phyloP scores from a whole-genome alignment of 2,797 vertebrate genomes.

The Halcyon chelicuti region DNA sequence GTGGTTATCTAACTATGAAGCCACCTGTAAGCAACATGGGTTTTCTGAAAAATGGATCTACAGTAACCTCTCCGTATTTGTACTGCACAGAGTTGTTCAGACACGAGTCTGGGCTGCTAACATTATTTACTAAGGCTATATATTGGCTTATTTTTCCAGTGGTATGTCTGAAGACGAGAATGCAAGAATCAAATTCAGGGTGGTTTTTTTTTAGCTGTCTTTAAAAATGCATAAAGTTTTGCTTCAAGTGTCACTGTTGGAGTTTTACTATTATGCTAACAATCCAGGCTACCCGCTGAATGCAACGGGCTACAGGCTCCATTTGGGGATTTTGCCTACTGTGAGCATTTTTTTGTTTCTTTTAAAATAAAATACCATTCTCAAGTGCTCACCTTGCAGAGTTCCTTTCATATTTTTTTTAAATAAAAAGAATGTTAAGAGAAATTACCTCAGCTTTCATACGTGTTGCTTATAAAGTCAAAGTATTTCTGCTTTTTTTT shows the following conservation, averaged over 20 bases:
- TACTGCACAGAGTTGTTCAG: background rate
- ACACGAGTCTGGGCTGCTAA: background rate
- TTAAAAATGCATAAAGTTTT: slow-evolving; percentile 72
- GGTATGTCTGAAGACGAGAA: background rate
- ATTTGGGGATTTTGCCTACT: slow-evolving; percentile 64
- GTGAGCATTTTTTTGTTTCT: slow-evolving; percentile 46
- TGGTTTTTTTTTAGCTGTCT: slow-evolving; percentile 10
- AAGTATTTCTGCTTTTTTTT: background rate
- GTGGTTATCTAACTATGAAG: background rate
- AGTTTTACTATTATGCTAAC: slow-evolving; percentile 69
- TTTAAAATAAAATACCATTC: slow-evolving; percentile 46
- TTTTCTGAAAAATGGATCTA: background rate
- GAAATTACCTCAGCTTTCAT: slow-evolving; percentile 29
- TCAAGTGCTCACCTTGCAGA: slow-evolving; percentile 11
- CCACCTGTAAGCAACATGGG: background rate
- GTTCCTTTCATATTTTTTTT: slow-evolving; percentile 19
- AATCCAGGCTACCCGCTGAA: slow-evolving; percentile 50
- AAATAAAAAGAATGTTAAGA: slow-evolving; percentile 3
- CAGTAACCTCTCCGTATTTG: background rate
- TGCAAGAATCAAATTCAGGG: background rate
- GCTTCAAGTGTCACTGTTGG: slow-evolving; percentile 67
- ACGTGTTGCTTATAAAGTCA: background rate
- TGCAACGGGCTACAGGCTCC: slow-evolving; percentile 27
- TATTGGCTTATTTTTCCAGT: slow-evolving; percentile 3
- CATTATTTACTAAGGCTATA: background rate